phyloP scores from a whole-genome alignment of 2,797 vertebrate species.

The Taenioides sp. region DNA sequence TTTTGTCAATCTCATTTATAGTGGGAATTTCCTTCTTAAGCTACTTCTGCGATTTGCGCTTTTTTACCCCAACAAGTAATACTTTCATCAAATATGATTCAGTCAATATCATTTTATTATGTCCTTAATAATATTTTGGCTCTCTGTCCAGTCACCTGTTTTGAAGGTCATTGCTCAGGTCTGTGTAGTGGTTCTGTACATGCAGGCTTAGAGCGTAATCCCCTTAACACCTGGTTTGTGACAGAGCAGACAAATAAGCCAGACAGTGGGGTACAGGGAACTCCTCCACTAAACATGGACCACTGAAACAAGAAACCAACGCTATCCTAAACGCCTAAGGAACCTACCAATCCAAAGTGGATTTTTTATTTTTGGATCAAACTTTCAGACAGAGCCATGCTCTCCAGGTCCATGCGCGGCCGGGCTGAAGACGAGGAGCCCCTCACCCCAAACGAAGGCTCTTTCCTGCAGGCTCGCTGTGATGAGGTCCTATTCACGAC shows the following conservation, averaged over 20 bases:
- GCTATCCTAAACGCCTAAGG: neutral
- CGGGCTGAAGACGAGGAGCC: conserved; percentile 14
- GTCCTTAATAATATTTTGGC: neutral
- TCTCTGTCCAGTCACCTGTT: conserved; percentile 9
- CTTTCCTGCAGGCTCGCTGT: conserved; percentile 78
- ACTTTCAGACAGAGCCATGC: neutral
- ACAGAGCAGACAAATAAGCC: conserved; percentile 28
- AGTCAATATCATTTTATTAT: no score
- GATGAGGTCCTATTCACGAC: conserved; percentile 72
- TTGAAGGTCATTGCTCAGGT: conserved; percentile 61
- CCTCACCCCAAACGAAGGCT: conserved; percentile 15
- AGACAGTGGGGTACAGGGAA: conserved; percentile 3
- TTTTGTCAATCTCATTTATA: no score
- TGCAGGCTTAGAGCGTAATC: conserved; percentile 67
- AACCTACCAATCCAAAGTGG: neutral
- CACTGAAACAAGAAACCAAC: neutral
- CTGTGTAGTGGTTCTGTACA: conserved; percentile 36
- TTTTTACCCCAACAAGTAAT: no score
- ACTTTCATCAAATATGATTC: no score
- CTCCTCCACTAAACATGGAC: neutral
- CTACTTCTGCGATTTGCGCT: no score
- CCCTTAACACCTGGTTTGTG: conserved; percentile 45
- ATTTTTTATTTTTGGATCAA: neutral
- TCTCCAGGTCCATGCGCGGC: conserved; percentile 31
- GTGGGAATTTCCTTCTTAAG: no score